Evolutionary conservation across 1,140 invertebrate species (phyloP).

Genomic region (Temnothorax nylanderi): DNA sequence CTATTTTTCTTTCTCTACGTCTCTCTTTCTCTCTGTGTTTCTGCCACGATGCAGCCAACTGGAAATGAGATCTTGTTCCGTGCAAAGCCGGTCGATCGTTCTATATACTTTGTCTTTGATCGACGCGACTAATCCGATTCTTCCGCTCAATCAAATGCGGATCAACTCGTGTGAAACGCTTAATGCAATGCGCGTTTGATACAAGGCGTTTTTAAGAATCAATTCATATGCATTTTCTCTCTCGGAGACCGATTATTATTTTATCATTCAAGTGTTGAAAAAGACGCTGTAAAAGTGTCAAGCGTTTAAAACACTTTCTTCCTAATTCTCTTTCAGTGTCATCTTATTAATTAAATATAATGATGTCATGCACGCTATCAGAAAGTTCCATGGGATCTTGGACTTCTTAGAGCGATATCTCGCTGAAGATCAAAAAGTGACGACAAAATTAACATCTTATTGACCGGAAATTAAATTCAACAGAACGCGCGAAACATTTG

Average conservation of each 20-base stretch:
- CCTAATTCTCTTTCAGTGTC: neutral
- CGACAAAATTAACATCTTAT: neutral
- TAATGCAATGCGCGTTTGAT: too few relatives aligned
- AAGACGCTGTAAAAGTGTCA: neutral
- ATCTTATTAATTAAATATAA: neutral
- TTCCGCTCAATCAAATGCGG: neutral
- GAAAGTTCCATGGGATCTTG: too few relatives aligned
- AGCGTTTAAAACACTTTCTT: neutral
- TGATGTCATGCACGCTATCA: too few relatives aligned
- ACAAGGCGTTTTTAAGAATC: neutral
- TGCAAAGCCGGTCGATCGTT: neutral
- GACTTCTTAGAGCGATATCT: neutral
- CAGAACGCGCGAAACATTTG: neutral
- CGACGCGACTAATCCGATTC: constrained; percentile 32
- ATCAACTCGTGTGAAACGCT: neutral
- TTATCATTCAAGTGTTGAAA: neutral
- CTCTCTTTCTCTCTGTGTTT: neutral
- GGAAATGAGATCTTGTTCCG: constrained; percentile 47
- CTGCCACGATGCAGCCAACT: neutral
- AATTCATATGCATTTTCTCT: neutral
- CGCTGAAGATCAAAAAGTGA: neutral
- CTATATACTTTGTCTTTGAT: constrained; percentile 38
- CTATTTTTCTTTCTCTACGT: neutral
- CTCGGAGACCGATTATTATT: neutral
- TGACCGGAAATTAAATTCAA: neutral